These are phyloP conservation scores for Numenius phaeopus DNA, from an alignment of 2,797 vertebrate genomes.

Conservation along the genomic window DNA sequence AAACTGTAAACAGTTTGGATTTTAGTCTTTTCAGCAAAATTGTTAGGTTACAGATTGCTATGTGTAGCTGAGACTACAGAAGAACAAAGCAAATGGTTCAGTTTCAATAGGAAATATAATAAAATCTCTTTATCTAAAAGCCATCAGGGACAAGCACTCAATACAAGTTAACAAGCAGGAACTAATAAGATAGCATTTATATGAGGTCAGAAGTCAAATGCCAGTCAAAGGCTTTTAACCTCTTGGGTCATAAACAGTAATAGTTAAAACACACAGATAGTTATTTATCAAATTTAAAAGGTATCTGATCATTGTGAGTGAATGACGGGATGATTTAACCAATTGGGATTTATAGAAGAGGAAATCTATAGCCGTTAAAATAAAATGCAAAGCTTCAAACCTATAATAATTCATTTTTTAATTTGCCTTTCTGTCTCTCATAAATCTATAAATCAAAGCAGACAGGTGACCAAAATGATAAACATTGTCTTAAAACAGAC, in stretches of 20 bases:
- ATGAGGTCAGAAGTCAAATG: conserved; percentile 92
- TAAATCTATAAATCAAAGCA: conserved; percentile 46
- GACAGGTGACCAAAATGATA: conserved; percentile 18
- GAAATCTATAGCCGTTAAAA: conserved; percentile 59
- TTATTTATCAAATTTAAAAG: conserved; percentile 80
- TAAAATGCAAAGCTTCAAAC: conserved; percentile 60
- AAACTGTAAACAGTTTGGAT: conserved; percentile 36
- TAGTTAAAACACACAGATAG: conserved; percentile 80
- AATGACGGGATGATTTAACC: conserved; percentile 65
- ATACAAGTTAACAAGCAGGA: conserved; percentile 87
- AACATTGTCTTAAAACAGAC: conserved; percentile 22
- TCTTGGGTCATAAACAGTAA: conserved; percentile 91
- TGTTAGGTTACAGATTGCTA: conserved; percentile 59
- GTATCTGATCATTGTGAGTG: conserved; percentile 75
- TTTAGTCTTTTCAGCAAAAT: conserved; percentile 28
- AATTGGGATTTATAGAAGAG: conserved; percentile 74
- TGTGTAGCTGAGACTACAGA: conserved; percentile 43
- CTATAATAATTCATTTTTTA: conserved; percentile 30
- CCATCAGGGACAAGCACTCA: conserved; percentile 87
- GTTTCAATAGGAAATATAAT: conserved; percentile 80
- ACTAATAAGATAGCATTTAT: conserved; percentile 90
- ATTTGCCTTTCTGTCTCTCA: not conserved
- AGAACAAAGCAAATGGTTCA: conserved; percentile 75
- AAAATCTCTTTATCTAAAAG: conserved; percentile 80
- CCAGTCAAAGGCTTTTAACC: conserved; percentile 92